These are phyloP conservation scores for Hymenopus coronatus DNA, from an alignment of 2,888 invertebrate species.

Conservation along the genomic window DNA sequence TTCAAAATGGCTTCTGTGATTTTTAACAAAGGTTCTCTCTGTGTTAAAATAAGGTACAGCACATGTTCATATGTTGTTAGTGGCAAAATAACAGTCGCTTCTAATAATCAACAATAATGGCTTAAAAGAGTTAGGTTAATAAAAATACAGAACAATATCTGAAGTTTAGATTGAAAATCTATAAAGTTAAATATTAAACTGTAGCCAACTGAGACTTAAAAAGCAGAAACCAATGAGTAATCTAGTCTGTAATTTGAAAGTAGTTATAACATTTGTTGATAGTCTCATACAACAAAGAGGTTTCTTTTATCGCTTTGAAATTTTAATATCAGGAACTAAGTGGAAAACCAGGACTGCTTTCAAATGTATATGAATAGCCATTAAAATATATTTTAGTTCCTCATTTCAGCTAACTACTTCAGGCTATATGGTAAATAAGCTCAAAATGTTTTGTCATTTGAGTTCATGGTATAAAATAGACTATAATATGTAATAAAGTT, in stretches of 20 bases:
- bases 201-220: not conserved
- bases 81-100: not conserved
- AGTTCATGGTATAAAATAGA: not conserved
- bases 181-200: not conserved
- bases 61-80: not conserved
- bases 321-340: not conserved
- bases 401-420: not conserved
- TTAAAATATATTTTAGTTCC: not conserved
- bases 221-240: not conserved
- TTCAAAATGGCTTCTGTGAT: conserved; percentile 4
- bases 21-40: not conserved
- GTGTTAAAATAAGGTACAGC: not conserved
- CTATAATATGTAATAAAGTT: not conserved
- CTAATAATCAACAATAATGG: not conserved
- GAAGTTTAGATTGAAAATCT: not conserved
- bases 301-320: not conserved
- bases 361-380: not conserved
- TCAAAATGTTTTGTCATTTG: not conserved
- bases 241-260: not conserved
- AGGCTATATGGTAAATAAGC: not conserved
- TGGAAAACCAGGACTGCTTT: not conserved
- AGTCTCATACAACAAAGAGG: not conserved
- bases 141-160: not conserved
- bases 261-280: not conserved
- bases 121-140: not conserved